Evolutionary conservation across 2,113 vertebrate genomes (phyloP).

Genomic region (Neotoma lepida): DNA sequence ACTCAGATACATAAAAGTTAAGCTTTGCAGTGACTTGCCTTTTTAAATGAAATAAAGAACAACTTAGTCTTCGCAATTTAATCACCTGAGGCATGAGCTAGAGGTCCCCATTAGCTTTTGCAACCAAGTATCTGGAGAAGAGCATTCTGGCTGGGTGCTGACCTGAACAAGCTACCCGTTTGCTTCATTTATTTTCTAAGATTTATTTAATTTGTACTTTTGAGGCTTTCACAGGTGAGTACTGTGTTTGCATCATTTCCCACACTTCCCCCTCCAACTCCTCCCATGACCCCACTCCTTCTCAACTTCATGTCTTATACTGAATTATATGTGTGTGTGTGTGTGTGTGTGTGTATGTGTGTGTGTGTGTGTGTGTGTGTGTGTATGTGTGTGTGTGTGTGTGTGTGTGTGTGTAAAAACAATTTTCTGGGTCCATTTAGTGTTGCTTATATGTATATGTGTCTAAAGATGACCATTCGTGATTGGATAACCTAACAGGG

Average conservation of each 20-base stretch:
- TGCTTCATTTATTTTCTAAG: background rate
- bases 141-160: background rate
- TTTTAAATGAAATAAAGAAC: slow-evolving; percentile 62
- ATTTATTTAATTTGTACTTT: background rate
- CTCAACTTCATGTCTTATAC: background rate
- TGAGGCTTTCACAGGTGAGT: background rate
- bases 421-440: background rate
- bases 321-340: background rate
- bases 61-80: slow-evolving; percentile 46
- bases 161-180: background rate
- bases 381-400: too few relatives aligned
- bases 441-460: background rate
- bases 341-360: too few relatives aligned
- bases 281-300: background rate
- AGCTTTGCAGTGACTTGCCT: slow-evolving; percentile 47
- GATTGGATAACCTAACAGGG: background rate
- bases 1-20: slow-evolving; percentile 32
- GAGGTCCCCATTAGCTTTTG: background rate
- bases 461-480: background rate
- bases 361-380: too few relatives aligned
- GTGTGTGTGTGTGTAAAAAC: background rate
- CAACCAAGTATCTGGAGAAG: background rate
- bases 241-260: background rate
- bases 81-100: slow-evolving; percentile 25
- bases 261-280: background rate